Conservation (phyloP, 2,888 invertebrate genomes). For the Heliconius ismenius region DNA sequence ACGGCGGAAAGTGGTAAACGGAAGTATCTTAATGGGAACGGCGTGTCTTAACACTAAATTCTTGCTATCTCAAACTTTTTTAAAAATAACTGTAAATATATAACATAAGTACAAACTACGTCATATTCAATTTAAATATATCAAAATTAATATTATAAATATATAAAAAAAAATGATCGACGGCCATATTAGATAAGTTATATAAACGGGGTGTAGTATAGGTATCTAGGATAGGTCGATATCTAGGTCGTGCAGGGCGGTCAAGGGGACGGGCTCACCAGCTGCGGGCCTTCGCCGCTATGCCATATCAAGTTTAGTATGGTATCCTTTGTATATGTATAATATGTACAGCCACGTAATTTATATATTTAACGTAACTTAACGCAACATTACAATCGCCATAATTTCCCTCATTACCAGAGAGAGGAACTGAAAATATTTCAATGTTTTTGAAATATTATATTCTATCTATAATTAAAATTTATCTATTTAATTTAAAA, state of each 20-base stretch:
- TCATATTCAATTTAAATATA: neutral
- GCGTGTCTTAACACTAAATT: no score
- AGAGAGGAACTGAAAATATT: no score
- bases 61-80: neutral
- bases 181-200: neutral
- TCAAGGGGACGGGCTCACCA: constrained; percentile 44
- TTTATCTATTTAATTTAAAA: neutral
- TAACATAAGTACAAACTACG: neutral
- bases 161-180: neutral
- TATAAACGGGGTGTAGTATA: constrained; percentile 28
- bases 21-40: no score
- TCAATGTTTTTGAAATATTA: neutral
- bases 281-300: constrained; percentile 25
- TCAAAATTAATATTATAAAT: neutral
- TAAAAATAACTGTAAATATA: neutral
- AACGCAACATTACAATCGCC: neutral
- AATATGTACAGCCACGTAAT: neutral
- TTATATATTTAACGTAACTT: neutral
- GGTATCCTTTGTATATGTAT: constrained; percentile 17
- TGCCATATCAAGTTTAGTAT: constrained; percentile 13
- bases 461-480: neutral
- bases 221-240: constrained; percentile 44
- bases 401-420: no score
- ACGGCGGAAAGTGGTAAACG: no score
- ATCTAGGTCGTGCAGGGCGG: constrained; percentile 49